phyloP scores from a whole-genome alignment of 2,797 vertebrate genomes.

The Nyctalus aviator region DNA sequence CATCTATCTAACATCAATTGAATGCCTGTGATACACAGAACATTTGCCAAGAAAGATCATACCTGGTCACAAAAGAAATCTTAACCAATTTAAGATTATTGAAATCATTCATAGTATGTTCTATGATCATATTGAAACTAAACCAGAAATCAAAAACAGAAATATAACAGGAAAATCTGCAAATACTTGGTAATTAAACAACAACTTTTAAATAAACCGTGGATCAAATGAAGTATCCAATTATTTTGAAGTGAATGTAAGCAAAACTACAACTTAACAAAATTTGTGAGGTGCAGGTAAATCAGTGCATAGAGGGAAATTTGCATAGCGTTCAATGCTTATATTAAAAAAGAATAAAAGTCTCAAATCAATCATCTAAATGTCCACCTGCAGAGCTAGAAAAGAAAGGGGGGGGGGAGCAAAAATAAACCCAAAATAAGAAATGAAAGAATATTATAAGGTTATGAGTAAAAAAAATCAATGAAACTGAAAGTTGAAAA shows the following conservation, averaged over 20 bases:
- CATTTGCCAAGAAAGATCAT: not conserved
- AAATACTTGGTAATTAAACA: not conserved
- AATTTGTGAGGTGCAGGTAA: not conserved
- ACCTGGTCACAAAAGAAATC: not conserved
- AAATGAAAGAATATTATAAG: not conserved
- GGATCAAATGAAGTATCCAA: not conserved
- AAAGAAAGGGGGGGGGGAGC: not conserved
- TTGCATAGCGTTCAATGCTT: not conserved
- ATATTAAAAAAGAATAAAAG: not conserved
- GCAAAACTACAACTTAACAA: not conserved
- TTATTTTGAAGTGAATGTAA: not conserved
- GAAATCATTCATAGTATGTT: not conserved
- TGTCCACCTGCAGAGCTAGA: not conserved
- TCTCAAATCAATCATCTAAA: not conserved
- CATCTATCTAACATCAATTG: not conserved
- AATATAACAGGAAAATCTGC: not conserved
- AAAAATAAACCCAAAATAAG: conserved; percentile 24
- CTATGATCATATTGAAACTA: not conserved
- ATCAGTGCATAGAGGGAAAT: not conserved
- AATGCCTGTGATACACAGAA: not conserved
- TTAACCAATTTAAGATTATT: not conserved
- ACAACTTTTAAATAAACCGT: not conserved
- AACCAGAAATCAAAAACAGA: conserved; percentile 22
- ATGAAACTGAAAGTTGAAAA: not conserved
- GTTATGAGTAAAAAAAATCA: not conserved